These are phyloP conservation scores for Tokudaia tokunoshimensis DNA, from an alignment of 2,797 vertebrate genomes.

Conservation along the genomic window DNA sequence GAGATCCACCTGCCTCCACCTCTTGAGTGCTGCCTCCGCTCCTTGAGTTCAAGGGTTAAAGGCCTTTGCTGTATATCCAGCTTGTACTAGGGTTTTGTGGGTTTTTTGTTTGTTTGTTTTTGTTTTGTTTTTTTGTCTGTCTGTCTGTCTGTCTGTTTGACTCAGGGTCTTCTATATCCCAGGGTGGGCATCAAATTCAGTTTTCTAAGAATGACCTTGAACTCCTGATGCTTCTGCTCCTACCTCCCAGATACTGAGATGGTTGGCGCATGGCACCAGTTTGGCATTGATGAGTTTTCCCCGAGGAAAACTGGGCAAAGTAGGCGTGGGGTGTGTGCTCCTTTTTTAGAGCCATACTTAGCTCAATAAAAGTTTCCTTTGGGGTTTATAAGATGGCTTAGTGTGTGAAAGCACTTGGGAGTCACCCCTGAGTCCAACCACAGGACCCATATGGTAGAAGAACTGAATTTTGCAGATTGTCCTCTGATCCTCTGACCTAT, in stretches of 20 bases:
- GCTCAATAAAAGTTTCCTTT: not conserved
- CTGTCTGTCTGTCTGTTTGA: not conserved
- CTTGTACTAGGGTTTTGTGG: not conserved
- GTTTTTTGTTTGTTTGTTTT: not conserved
- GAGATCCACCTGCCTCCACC: too few species aligned
- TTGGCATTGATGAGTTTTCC: not conserved
- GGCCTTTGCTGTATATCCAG: not conserved
- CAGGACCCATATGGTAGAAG: not conserved
- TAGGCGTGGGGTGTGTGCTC: accelerated
- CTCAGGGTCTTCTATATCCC: not conserved
- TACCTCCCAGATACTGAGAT: too few species aligned
- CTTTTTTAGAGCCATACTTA: not conserved
- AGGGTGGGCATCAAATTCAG: not conserved
- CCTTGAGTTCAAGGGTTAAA: not conserved
- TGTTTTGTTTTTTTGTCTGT: too few species aligned
- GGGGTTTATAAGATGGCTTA: not conserved
- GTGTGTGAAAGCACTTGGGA: not conserved
- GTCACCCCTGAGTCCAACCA: not conserved
- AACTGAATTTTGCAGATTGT: not conserved
- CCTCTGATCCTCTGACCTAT: not conserved
- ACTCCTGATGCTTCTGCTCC: not conserved
- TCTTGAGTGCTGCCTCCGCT: not conserved
- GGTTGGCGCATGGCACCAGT: too few species aligned
- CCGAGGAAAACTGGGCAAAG: not conserved
- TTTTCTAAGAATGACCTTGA: not conserved